Percentiles rank a stretch among this genome's conserved stretches.
phyloP scores from a whole-genome alignment of 2,888 invertebrate species.

The Oasisia sp. region DNA sequence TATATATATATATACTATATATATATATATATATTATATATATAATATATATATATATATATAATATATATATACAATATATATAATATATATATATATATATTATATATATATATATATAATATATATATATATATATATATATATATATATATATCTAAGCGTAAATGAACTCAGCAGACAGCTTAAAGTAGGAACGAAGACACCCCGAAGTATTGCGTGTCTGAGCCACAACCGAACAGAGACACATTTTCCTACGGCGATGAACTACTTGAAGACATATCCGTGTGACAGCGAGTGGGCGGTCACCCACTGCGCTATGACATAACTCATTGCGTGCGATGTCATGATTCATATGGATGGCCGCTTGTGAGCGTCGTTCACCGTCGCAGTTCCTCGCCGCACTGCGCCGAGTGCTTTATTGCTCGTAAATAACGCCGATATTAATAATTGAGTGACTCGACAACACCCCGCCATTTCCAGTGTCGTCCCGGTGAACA shows the following conservation, averaged over 20 bases:
- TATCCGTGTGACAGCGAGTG: too few relatives aligned
- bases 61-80: too few relatives aligned
- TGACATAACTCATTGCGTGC: not conserved
- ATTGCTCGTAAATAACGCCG: not conserved
- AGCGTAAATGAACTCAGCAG: too few relatives aligned
- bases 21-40: too few relatives aligned
- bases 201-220: not conserved
- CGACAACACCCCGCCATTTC: not conserved
- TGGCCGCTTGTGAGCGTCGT: not conserved
- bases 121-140: too few relatives aligned
- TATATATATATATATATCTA: too few relatives aligned
- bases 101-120: too few relatives aligned
- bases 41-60: too few relatives aligned
- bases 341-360: not conserved
- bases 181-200: not conserved
- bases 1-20: too few relatives aligned
- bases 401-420: not conserved
- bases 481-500: not conserved
- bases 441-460: slow-evolving; percentile 13
- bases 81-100: too few relatives aligned
- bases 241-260: not conserved
- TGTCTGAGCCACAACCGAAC: not conserved
- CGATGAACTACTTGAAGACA: not conserved
- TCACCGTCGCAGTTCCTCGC: not conserved
- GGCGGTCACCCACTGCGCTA: not conserved